Percentiles rank a stretch among this genome's conserved stretches.
Conservation (phyloP, 2,113 vertebrate species). For the Euleptes europaea region DNA sequence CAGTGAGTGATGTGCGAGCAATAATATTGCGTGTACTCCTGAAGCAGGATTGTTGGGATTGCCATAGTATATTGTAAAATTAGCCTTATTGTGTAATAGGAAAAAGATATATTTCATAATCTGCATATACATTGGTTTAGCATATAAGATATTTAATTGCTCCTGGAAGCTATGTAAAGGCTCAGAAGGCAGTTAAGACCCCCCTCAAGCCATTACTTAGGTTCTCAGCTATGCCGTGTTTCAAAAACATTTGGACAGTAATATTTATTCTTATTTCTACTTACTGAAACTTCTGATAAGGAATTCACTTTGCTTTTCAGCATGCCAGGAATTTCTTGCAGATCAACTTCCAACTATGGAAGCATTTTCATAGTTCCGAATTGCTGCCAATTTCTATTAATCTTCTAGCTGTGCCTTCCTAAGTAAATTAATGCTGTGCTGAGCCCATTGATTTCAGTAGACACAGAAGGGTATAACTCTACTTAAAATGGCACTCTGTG, state of each 20-base stretch:
- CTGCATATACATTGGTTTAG: neutral
- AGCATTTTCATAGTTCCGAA: neutral
- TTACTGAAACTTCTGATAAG: neutral
- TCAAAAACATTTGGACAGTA: neutral
- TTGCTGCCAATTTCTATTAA: no score
- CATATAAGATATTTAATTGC: neutral
- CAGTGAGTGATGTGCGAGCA: neutral
- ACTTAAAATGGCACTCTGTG: no score
- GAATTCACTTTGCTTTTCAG: neutral
- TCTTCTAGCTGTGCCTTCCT: no score
- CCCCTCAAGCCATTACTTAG: no score
- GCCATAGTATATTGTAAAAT: no score
- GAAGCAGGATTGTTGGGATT: no score
- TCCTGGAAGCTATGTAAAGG: neutral
- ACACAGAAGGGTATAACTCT: no score
- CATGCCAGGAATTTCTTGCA: neutral
- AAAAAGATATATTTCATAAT: neutral
- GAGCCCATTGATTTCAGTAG: no score
- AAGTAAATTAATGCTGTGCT: no score
- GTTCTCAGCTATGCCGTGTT: neutral
- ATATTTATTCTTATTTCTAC: no score
- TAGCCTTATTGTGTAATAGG: no score
- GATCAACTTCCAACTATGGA: neutral
- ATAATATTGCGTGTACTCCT: neutral
- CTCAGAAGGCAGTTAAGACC: neutral